A percentile compares a stretch with the other conserved stretches of the same genome.
Conservation (phyloP, 2,888 invertebrate genomes). For the Portevinia maculata region DNA sequence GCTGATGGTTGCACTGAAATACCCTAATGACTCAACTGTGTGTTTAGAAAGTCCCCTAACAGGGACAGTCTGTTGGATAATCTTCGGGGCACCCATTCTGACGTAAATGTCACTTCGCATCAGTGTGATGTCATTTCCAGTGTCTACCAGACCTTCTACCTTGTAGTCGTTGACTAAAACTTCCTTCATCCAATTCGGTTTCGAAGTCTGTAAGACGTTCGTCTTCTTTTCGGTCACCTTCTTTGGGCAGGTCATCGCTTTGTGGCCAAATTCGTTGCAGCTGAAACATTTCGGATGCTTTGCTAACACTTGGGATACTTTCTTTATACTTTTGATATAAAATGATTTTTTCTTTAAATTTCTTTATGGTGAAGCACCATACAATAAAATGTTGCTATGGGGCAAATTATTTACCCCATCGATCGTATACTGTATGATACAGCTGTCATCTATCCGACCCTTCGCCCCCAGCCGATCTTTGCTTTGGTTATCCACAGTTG, state of each 20-base stretch:
- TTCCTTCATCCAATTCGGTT: neutral
- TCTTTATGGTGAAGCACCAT: neutral
- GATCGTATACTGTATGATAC: neutral
- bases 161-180: slow-evolving; percentile 3
- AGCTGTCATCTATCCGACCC: neutral
- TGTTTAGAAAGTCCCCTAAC: neutral
- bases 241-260: slow-evolving; percentile 4
- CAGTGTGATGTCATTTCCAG: neutral
- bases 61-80: too few species aligned
- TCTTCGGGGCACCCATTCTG: neutral
- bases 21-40: neutral
- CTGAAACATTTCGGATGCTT: neutral
- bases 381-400: slow-evolving; percentile 9
- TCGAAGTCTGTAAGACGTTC: neutral
- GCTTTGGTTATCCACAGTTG: neutral
- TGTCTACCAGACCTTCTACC: neutral
- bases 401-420: neutral
- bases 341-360: neutral
- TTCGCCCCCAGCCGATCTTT: slow-evolving; percentile 8
- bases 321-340: neutral
- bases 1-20: neutral
- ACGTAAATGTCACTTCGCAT: slow-evolving; percentile 5
- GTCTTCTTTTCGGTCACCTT: neutral
- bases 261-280: slow-evolving; percentile 3
- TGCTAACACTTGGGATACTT: neutral